These are phyloP conservation scores for Erebia aethiops DNA, from an alignment of 2,888 invertebrate species.

Conservation along the genomic window DNA sequence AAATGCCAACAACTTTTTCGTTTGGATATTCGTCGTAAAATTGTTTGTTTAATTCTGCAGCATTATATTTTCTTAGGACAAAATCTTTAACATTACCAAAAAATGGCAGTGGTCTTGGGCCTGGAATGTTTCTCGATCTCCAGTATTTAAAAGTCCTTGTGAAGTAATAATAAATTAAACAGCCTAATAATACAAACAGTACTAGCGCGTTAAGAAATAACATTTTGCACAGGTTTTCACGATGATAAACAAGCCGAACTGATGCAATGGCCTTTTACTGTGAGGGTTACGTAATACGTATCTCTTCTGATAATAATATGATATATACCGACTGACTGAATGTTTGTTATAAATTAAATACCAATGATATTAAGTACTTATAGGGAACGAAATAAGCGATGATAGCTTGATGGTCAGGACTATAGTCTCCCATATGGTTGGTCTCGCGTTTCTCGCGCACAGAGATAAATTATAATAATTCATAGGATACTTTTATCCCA, in stretches of 20 bases:
- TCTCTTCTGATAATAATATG: background rate
- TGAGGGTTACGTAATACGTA: background rate
- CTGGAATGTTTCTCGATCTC: conserved; percentile 7
- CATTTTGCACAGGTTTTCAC: conserved; percentile 2
- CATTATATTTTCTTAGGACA: background rate
- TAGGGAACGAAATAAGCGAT: no score
- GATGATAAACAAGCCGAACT: background rate
- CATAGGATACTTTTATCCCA: no score
- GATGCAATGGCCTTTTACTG: background rate
- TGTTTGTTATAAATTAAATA: no score
- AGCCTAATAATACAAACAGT: background rate
- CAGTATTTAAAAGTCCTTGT: conserved; percentile 4
- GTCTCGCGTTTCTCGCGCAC: no score
- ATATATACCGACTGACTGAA: background rate
- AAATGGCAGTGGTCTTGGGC: background rate
- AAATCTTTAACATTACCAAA: conserved; percentile 4
- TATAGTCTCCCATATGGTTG: no score
- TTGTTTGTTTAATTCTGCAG: conserved; percentile 41
- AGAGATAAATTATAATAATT: no score
- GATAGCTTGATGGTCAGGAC: no score
- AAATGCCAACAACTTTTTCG: conserved; percentile 61
- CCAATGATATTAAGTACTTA: no score
- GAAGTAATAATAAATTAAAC: background rate
- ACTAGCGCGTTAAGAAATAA: background rate
- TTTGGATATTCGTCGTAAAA: conserved; percentile 53